Evolutionary conservation across 2,888 invertebrate species (phyloP).

Genomic region (Daptonema setosum): DNA sequence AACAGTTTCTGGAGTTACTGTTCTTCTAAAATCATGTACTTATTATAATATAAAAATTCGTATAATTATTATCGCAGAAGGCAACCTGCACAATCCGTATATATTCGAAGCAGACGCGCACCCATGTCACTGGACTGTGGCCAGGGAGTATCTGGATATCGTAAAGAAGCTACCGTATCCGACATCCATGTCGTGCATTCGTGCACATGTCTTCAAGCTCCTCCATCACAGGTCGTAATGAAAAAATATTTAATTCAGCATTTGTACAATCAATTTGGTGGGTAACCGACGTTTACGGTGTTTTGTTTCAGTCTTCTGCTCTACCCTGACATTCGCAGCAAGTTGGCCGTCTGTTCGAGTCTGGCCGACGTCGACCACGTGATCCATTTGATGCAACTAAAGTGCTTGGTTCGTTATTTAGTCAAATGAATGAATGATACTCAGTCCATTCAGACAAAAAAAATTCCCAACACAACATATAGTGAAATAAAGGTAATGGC

Average conservation of each 20-base stretch:
- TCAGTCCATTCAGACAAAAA: not conserved
- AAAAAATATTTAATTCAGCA: not conserved
- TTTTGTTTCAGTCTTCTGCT: not conserved
- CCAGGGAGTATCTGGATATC: slow-evolving; percentile 60
- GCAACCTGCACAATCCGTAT: slow-evolving; percentile 88
- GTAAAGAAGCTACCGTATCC: slow-evolving; percentile 59
- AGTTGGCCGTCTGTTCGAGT: not conserved
- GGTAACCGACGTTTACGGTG: not conserved
- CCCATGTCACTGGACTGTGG: slow-evolving; percentile 53
- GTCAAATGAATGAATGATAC: too few species aligned
- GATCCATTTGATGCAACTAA: not conserved
- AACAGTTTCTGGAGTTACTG: not conserved
- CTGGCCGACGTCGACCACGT: not conserved
- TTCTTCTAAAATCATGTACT: not conserved
- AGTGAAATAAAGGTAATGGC: not conserved
- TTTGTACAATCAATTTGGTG: too few species aligned
- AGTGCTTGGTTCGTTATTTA: not conserved
- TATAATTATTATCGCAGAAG: slow-evolving; percentile 43
- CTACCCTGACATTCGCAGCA: not conserved
- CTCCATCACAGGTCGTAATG: slow-evolving; percentile 57
- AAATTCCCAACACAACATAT: not conserved
- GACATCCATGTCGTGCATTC: slow-evolving; percentile 63
- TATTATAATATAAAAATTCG: not conserved
- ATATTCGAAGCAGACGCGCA: slow-evolving; percentile 41
- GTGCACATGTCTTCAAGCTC: slow-evolving; percentile 88